phyloP scores from a whole-genome alignment of 2,113 vertebrate genomes.

The Tachysurus fulvidraco region DNA sequence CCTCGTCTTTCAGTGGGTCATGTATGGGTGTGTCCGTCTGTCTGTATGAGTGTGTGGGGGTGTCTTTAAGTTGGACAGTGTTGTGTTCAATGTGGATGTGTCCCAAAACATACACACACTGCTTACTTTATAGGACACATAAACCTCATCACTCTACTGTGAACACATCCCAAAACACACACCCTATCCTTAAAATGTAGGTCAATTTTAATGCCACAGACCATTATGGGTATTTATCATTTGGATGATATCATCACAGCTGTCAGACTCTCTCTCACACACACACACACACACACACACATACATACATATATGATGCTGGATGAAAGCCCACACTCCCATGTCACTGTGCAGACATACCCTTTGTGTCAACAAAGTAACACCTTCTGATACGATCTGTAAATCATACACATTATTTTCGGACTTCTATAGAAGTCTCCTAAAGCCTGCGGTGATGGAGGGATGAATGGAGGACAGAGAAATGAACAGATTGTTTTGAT shows the following conservation, averaged over 20 bases:
- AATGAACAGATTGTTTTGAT: constrained; percentile 10
- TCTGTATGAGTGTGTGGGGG: neutral
- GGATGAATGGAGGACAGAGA: neutral
- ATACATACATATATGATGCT: neutral
- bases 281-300: neutral
- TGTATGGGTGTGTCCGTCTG: too few species aligned
- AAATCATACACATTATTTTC: neutral
- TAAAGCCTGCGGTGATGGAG: neutral
- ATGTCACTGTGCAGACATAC: neutral
- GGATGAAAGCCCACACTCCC: neutral
- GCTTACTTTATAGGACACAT: neutral
- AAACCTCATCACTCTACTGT: neutral
- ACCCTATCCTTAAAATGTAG: neutral
- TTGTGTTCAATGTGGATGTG: neutral
- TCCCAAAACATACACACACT: neutral
- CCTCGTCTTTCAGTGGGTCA: neutral
- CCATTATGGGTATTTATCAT: constrained; percentile 8
- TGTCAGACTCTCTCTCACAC: too few species aligned
- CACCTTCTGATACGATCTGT: neutral
- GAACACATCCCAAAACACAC: neutral
- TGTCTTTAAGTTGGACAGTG: neutral
- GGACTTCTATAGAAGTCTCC: neutral
- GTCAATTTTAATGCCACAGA: neutral
- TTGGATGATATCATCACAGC: too few species aligned
- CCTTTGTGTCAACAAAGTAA: neutral